These are phyloP conservation scores for Thermophis baileyi DNA, from an alignment of 2,113 vertebrate genomes.

Conservation along the genomic window DNA sequence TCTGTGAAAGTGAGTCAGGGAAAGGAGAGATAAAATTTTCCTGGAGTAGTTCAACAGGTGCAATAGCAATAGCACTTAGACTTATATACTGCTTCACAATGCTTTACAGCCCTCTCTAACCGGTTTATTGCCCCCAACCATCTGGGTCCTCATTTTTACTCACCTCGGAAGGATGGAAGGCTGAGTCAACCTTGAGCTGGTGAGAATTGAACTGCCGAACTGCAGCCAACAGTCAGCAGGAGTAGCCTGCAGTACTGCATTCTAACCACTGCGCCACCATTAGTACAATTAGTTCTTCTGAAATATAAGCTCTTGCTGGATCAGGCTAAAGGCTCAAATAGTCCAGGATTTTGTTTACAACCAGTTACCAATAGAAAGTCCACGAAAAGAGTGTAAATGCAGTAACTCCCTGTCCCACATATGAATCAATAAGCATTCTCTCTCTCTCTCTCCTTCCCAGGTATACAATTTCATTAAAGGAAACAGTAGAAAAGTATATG, in stretches of 20 bases:
- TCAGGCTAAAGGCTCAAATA: neutral
- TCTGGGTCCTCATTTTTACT: too few species aligned
- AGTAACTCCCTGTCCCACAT: neutral
- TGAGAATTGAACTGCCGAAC: too few species aligned
- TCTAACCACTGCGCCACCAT: too few species aligned
- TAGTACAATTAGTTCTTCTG: slow-evolving; percentile 9
- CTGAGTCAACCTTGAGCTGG: too few species aligned
- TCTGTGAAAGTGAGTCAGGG: neutral
- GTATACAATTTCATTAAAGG: neutral
- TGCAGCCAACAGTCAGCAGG: too few species aligned
- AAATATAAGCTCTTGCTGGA: neutral
- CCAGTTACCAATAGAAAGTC: neutral
- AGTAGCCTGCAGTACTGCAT: too few species aligned
- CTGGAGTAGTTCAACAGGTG: slow-evolving; percentile 2
- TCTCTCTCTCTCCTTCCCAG: neutral
- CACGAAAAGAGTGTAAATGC: neutral
- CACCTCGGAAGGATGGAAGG: too few species aligned
- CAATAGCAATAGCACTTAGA: neutral
- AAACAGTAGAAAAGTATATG: neutral
- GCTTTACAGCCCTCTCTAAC: too few species aligned
- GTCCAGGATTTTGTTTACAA: neutral
- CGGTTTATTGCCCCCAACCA: too few species aligned
- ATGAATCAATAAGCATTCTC: neutral
- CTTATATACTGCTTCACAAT: too few species aligned
- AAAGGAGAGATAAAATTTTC: neutral